These are phyloP conservation scores for Ophioninae sp. DNA, from an alignment of 2,888 invertebrate species.

Conservation along the genomic window DNA sequence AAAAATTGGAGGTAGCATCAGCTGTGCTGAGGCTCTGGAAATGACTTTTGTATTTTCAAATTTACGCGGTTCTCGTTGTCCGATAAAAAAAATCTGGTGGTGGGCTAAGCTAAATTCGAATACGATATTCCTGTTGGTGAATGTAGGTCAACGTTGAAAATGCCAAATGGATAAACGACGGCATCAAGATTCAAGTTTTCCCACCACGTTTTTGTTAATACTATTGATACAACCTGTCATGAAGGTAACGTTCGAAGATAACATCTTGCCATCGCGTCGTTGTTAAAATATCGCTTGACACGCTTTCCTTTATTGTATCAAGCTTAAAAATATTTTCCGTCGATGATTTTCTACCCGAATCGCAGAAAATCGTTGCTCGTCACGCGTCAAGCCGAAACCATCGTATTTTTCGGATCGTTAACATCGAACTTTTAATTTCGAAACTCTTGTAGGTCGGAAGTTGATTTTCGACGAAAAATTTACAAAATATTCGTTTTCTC, in stretches of 20 bases:
- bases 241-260: neutral
- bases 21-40: neutral
- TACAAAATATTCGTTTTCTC: neutral
- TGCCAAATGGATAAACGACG: neutral
- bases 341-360: neutral
- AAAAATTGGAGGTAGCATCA: neutral
- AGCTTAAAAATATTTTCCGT: neutral
- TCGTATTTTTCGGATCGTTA: neutral
- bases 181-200: neutral
- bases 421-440: neutral
- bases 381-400: neutral
- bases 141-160: neutral
- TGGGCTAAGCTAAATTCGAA: neutral
- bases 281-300: neutral
- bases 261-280: neutral
- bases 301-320: no score
- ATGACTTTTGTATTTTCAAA: neutral
- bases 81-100: constrained; percentile 70
- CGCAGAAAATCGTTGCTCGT: neutral
- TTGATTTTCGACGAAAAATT: neutral
- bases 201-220: neutral
- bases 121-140: neutral
- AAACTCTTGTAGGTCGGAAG: neutral
- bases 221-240: neutral
- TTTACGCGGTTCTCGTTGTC: constrained; percentile 56